A percentile compares a stretch with the other conserved stretches of the same genome.
Conservation (phyloP, 1,140 invertebrate species). For the Pseudomyrmex gracilis region DNA sequence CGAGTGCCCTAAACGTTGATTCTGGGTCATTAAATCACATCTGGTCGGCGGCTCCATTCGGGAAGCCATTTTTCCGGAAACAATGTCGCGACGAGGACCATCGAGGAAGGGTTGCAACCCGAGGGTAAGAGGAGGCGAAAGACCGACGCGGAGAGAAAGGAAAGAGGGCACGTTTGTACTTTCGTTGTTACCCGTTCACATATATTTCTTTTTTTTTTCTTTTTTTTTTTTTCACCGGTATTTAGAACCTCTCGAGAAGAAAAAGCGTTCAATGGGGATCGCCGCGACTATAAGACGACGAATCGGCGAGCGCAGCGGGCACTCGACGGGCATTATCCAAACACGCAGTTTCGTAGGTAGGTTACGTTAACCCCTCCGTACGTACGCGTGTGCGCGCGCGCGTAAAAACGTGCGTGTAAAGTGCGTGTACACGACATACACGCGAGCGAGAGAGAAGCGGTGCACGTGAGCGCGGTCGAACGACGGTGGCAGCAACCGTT, state of each 20-base stretch:
- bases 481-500: conserved; percentile 46
- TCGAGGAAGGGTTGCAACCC: conserved; percentile 72
- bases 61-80: conserved; percentile 83
- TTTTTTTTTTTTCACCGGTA: conserved; percentile 74
- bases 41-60: conserved; percentile 63
- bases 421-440: conserved; percentile 16
- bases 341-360: conserved; percentile 68
- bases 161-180: conserved; percentile 47
- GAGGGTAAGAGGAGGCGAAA: conserved; percentile 2
- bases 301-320: conserved; percentile 68
- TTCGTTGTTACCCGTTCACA: conserved; percentile 3
- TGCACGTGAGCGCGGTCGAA: conserved; percentile 23
- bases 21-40: conserved; percentile 72
- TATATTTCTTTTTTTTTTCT: conserved; percentile 39
- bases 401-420: conserved; percentile 33
- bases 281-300: conserved; percentile 62
- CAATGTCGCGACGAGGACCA: conserved; percentile 84
- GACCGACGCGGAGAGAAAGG: neutral
- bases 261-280: conserved; percentile 77
- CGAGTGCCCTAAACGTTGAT: conserved; percentile 43
- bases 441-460: conserved; percentile 44
- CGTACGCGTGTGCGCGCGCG: conserved; percentile 15
- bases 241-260: conserved; percentile 75
- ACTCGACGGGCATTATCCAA: conserved; percentile 79
- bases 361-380: conserved; percentile 55